A percentile compares a stretch with the other conserved stretches of the same genome.
phyloP scores from a whole-genome alignment of 2,113 vertebrate genomes.

The Dolichotis patagonum region DNA sequence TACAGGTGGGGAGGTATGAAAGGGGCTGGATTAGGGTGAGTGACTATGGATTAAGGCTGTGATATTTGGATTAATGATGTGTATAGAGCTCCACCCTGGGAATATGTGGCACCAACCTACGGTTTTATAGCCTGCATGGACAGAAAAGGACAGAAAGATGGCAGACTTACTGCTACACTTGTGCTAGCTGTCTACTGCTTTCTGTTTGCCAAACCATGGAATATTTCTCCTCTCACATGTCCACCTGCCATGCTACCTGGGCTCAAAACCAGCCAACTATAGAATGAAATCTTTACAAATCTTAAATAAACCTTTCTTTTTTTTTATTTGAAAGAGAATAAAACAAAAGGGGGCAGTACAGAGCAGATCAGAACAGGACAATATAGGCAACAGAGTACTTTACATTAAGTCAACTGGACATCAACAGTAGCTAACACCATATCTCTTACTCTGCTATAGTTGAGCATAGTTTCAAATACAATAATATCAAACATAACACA shows the following conservation, averaged over 20 bases:
- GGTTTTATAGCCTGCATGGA: not conserved
- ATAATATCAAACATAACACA: no score
- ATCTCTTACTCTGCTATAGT: no score
- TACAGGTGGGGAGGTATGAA: not conserved
- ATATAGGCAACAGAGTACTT: no score
- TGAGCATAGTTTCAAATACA: no score
- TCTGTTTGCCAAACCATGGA: not conserved
- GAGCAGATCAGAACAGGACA: no score
- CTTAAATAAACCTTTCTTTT: no score
- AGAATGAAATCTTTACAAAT: not conserved
- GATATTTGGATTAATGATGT: not conserved
- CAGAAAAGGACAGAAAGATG: not conserved
- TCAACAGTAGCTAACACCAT: no score
- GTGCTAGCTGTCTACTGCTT: not conserved
- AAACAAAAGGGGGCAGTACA: no score
- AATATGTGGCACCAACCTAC: not conserved
- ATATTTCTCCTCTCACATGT: not conserved
- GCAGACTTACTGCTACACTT: not conserved
- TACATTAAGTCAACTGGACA: no score
- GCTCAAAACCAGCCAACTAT: not conserved
- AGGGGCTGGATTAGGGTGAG: not conserved
- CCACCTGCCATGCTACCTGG: no score
- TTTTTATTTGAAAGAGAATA: no score
- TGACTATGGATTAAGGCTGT: not conserved
- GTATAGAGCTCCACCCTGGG: not conserved